Conservation (phyloP, 2,888 invertebrate genomes). For the Cantharis nigra region DNA sequence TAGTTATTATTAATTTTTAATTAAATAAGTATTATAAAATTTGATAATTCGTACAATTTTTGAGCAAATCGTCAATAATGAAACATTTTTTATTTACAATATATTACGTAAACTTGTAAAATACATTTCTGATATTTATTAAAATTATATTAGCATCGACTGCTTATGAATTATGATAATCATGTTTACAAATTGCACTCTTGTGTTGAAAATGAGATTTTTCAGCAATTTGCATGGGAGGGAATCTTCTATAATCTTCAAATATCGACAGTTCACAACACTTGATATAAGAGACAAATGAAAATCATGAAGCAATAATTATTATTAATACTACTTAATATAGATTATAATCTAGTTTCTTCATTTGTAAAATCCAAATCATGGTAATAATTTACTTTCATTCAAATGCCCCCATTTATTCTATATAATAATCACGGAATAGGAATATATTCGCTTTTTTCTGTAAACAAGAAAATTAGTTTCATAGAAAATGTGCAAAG, state of each 20-base stretch:
- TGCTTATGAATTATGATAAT: neutral
- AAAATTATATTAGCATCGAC: neutral
- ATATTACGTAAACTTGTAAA: too few species aligned
- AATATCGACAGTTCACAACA: neutral
- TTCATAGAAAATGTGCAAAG: neutral
- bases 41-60: neutral
- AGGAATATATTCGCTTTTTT: neutral
- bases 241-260: neutral
- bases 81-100: neutral
- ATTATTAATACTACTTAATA: neutral
- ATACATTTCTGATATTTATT: neutral
- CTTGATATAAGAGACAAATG: neutral
- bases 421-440: neutral
- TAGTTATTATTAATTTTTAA: too few species aligned
- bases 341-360: neutral
- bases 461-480: neutral
- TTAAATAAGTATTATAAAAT: too few species aligned
- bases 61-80: neutral
- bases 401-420: neutral
- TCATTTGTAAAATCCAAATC: neutral
- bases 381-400: neutral
- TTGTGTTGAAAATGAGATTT: neutral
- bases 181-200: neutral
- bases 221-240: neutral
- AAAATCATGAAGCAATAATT: neutral